Conservation (phyloP, 2,888 invertebrate genomes). For the Drosophila mimetica region DNA sequence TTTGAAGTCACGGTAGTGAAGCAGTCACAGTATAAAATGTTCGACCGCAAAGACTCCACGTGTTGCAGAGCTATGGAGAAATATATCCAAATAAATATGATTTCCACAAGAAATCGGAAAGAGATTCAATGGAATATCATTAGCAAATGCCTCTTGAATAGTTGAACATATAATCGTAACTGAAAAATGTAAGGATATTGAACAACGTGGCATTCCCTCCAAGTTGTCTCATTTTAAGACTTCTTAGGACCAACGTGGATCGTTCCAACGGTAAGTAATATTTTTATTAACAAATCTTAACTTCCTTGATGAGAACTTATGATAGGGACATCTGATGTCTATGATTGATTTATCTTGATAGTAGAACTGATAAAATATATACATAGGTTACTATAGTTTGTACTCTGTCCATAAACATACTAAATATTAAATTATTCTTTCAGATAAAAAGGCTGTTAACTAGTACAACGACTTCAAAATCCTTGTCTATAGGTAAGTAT, state of each 20-base stretch:
- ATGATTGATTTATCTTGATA: constrained; percentile 53
- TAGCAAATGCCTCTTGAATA: background rate
- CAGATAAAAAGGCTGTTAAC: background rate
- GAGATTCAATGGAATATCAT: background rate
- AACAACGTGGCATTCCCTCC: background rate
- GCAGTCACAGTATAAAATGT: background rate
- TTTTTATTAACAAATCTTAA: background rate
- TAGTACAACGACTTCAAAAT: background rate
- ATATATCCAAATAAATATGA: constrained; percentile 3
- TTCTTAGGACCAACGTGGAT: background rate
- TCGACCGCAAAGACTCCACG: constrained; percentile 1
- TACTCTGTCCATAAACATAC: too few relatives aligned
- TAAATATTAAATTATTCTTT: background rate
- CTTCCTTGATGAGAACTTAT: constrained; percentile 42
- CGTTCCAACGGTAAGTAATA: background rate
- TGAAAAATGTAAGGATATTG: background rate
- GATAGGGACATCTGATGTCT: constrained; percentile 59
- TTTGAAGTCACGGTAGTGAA: background rate
- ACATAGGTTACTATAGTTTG: too few relatives aligned
- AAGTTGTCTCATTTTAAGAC: constrained; percentile 7
- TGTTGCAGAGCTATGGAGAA: constrained; percentile 1
- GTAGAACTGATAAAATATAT: constrained; percentile 18
- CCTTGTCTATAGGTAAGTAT: background rate
- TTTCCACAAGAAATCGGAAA: background rate
- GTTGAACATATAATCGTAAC: background rate